phyloP scores from a whole-genome alignment of 2,797 vertebrate species.

The Sebastolobus alascanus region DNA sequence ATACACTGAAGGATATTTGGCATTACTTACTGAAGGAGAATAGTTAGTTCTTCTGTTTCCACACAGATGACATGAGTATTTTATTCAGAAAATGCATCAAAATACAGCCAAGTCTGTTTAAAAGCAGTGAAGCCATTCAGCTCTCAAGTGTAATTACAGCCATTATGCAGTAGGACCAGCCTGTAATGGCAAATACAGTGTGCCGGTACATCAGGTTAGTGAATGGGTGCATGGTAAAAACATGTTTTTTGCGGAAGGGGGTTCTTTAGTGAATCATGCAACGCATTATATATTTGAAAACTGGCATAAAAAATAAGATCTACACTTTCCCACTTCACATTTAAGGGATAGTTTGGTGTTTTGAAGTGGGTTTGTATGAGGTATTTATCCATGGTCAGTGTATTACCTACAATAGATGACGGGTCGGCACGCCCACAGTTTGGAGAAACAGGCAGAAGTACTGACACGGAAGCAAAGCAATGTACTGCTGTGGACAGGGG shows the following conservation, averaged over 20 bases:
- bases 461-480: no score
- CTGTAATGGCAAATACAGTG: background rate
- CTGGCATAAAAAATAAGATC: background rate
- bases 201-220: constrained; percentile 9
- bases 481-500: no score
- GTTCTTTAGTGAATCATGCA: background rate
- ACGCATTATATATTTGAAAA: background rate
- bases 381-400: no score
- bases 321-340: background rate
- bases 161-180: background rate
- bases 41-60: constrained; percentile 5
- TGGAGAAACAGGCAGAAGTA: no score
- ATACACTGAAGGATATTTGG: constrained; percentile 11
- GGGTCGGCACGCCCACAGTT: no score
- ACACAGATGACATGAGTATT: background rate
- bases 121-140: constrained; percentile 1
- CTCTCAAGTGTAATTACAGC: constrained; percentile 6
- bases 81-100: constrained; percentile 23
- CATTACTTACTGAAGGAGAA: background rate
- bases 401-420: no score
- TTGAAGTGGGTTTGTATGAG: no score
- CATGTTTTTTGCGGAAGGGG: background rate
- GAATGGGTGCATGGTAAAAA: background rate
- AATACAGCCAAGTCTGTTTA: background rate
- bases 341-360: no score